Evolutionary conservation across 2,888 invertebrate species (phyloP), one percentile per base, ranked within the genome.

Genomic region (Acrocera orbiculus): DNA sequence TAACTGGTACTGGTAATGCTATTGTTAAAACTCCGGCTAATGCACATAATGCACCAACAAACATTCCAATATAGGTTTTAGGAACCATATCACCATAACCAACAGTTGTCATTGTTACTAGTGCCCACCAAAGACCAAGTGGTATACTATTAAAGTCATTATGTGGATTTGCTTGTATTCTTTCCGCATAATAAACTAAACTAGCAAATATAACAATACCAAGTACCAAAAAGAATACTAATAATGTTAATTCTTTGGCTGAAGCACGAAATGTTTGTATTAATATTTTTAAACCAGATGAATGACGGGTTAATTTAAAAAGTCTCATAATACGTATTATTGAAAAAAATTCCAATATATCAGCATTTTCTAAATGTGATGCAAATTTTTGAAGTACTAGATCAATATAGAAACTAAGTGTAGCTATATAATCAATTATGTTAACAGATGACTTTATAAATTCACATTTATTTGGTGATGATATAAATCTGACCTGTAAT

Each of bases 71-170:
- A 60, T 95, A 95, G 27, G 95, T 95, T 63, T 93, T 93, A 40
- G 95, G 93, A 47, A 83, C 90, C 92, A 95, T 95, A 63, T 95
- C 93, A 38, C 95, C 95, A 60, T 95, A 96, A 27, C 95, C 95
- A 38, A 95, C 93, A 1, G 90, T 92, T 46, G 95, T 96, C 95
- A 96, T 95, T 46, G 95, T 95, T 45, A 95, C 93, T 63, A 95
- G 72, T 28, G 95, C 95, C 95, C 95, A 96, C 95, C 95, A 95
- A 44, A 95, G 66, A 28, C 95, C 95, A 50, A 92, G 68, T 28
- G 95, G 95, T 68, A 96, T 96, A 63, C 90, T 92, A 61, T 90
- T 89, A 67, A 96, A 96, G 65, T 93, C 90, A 64, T 95, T 95
- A 59, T 89, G 78, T 40, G 89, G 89, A 65, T 89, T 87, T 44